phyloP scores from a whole-genome alignment of 2,113 vertebrate species.

The Pungitius pungitius region DNA sequence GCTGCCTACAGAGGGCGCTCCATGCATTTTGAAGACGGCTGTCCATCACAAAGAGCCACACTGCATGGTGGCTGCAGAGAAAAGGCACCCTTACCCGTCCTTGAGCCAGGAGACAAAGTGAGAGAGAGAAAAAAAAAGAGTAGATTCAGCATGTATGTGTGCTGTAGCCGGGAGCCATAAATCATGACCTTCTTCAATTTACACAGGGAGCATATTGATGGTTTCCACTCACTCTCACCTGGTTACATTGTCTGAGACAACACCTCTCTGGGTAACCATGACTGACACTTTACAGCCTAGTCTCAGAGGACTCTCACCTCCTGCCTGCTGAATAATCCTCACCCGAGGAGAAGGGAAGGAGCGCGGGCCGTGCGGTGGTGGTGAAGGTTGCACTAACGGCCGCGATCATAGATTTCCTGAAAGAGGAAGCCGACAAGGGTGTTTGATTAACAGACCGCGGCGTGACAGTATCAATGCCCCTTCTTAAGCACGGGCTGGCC shows the following conservation, averaged over 20 bases:
- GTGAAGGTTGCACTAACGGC: slow-evolving; percentile 54
- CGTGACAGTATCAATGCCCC: slow-evolving; percentile 37
- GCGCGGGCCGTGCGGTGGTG: neutral
- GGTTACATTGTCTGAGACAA: slow-evolving; percentile 71
- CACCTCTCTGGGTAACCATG: slow-evolving; percentile 67
- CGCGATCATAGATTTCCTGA: slow-evolving; percentile 61
- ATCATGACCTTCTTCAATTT: slow-evolving; percentile 80
- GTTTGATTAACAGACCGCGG: slow-evolving; percentile 50
- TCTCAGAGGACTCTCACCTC: slow-evolving; percentile 66
- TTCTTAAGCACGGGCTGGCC: slow-evolving; percentile 16
- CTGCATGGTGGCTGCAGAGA: slow-evolving; percentile 55
- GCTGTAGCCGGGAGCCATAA: slow-evolving; percentile 68
- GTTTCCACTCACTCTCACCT: slow-evolving; percentile 75
- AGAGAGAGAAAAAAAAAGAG: slow-evolving; percentile 56
- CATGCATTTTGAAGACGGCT: slow-evolving; percentile 64
- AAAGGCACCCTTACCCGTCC: slow-evolving; percentile 78
- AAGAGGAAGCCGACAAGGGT: slow-evolving; percentile 48
- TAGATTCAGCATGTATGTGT: slow-evolving; percentile 78
- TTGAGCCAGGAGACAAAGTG: slow-evolving; percentile 68
- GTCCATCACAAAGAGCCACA: slow-evolving; percentile 69
- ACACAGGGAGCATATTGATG: slow-evolving; percentile 78
- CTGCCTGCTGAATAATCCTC: slow-evolving; percentile 63
- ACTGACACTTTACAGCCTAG: slow-evolving; percentile 73
- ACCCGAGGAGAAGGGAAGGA: slow-evolving; percentile 19
- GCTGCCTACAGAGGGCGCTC: slow-evolving; percentile 74